Base-by-base conservation (phyloP, 1,140 invertebrate genomes). In the Antheraea mylitta region DNA sequence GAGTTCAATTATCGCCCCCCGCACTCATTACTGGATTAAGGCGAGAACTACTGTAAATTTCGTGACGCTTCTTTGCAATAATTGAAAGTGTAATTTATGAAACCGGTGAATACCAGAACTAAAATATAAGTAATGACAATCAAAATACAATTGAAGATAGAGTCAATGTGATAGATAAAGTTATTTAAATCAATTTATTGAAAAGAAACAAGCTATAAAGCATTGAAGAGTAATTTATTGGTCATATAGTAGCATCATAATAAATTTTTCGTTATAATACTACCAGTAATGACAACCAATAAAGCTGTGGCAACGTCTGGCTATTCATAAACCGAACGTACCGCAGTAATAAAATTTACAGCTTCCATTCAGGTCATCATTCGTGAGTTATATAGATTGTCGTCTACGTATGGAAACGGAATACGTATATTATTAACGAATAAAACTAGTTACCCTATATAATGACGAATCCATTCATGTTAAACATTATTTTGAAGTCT, bases 11-110 rank as follows among this genome's bases (percentile, higher is more conserved):
- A 91, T 90, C 86, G 86, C 89, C 89, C 89, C 83, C 87, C 86
- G 86, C 89, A 80, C 85, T 88, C 81, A 88, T 91, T 91, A 90
- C 87, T 83, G 87, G 86, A 90, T 91, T 91, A 90, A 89, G 81
- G 78, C 87, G 86, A 83, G 82, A 87, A 83, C 80, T 74, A 83
- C 83, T 78, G 80, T 87, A 85, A 81, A 89, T 85, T 88, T 82
- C 74, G 84, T 82, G 83, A 89, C 89, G 87, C 87, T 85, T 87
- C 84, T 83, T 85, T 80, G 73, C 73, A 69, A 78, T 73, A 83
- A 84, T 86, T 83, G 82, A 74, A 61, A 80, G 77, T 72, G 80
- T 82, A 76, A 69, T 80, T 78, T 75, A 73, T 78, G 64, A 78
- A 81, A 84, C 81, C 74, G 70, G 77, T 83, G 81, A 63, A 74